A percentile compares a stretch with the other conserved stretches of the same genome.
Conservation (phyloP, 2,888 invertebrate species). For the Pachymerium ferrugineum region DNA sequence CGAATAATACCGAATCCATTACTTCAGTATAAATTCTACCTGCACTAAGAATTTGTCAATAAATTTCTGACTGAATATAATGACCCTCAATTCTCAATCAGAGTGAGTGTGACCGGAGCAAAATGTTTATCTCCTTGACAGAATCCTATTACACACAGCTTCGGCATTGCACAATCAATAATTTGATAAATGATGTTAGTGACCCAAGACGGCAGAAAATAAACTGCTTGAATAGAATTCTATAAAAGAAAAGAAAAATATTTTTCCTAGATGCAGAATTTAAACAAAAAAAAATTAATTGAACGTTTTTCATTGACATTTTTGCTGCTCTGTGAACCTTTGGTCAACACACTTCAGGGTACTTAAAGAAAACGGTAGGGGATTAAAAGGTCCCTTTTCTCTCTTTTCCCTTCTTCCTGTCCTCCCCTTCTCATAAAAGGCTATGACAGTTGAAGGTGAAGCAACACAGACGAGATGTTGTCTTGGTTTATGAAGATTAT, state of each 20-base stretch:
- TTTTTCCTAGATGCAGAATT: too few relatives aligned
- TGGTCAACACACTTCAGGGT: conserved; percentile 12
- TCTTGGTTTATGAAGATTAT: conserved; percentile 4
- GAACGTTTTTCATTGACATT: neutral
- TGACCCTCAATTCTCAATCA: neutral
- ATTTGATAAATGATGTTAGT: conserved; percentile 5
- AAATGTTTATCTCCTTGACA: conserved; percentile 18
- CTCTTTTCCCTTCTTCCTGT: conserved; percentile 18
- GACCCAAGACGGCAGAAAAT: neutral
- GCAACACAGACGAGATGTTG: conserved; percentile 18
- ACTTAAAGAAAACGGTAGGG: neutral
- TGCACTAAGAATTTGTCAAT: too few relatives aligned
- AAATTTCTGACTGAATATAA: neutral
- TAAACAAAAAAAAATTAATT: too few relatives aligned
- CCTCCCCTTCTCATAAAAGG: conserved; percentile 14
- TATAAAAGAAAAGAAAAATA: neutral
- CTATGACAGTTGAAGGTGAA: conserved; percentile 21
- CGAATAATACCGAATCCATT: too few relatives aligned
- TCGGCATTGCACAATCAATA: conserved; percentile 15
- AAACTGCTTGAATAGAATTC: neutral
- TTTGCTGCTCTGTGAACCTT: neutral
- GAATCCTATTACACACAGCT: conserved; percentile 8
- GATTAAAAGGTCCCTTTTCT: neutral
- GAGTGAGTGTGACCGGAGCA: neutral
- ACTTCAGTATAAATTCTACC: too few relatives aligned